A percentile compares a stretch with the other conserved stretches of the same genome.
Conservation (phyloP, 2,888 invertebrate genomes). For the Platycnemis pennipes region DNA sequence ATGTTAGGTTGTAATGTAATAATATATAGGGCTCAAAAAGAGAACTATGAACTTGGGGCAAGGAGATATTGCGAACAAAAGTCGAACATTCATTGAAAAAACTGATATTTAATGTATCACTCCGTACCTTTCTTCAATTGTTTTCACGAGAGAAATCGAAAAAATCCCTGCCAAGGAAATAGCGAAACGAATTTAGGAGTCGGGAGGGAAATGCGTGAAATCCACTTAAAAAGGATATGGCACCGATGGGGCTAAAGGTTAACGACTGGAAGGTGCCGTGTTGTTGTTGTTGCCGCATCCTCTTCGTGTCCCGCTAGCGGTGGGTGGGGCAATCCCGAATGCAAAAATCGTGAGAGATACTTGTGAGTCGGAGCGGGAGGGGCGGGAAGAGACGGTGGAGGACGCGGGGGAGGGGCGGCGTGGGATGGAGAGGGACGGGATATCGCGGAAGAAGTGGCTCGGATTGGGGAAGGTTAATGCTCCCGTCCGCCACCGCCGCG, state of each 20-base stretch:
- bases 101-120: too few relatives aligned
- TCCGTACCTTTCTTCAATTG: too few relatives aligned
- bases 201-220: neutral
- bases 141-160: too few relatives aligned
- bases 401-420: neutral
- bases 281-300: neutral
- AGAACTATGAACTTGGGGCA: too few relatives aligned
- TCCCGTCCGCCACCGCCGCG: neutral
- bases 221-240: neutral
- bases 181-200: too few relatives aligned
- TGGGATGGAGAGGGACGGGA: neutral
- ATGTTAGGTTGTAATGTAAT: too few relatives aligned
- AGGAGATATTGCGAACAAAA: too few relatives aligned
- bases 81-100: too few relatives aligned
- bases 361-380: neutral
- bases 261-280: neutral
- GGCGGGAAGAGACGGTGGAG: neutral
- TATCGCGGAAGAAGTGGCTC: neutral
- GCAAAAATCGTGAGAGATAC: neutral
- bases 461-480: conserved; percentile 2
- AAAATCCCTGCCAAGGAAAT: too few relatives aligned
- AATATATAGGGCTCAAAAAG: too few relatives aligned
- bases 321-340: neutral
- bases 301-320: neutral
- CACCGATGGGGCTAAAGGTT: neutral